Conservation (phyloP, 1,140 invertebrate genomes). For the Heliconius eleuchia region DNA sequence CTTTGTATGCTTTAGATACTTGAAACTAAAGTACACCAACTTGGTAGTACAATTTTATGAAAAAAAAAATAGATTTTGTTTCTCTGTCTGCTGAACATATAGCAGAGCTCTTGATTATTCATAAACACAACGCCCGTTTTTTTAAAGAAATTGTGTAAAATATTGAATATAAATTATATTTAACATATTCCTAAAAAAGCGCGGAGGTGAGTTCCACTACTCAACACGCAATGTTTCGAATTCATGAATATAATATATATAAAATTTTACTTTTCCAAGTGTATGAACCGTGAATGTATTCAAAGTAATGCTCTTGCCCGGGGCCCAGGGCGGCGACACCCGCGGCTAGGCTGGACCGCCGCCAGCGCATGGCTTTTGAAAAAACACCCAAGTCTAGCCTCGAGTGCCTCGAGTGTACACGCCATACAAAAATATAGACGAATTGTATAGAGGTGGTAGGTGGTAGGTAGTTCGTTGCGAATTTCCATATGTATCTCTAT, state of each 20-base stretch:
- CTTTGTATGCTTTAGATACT: too few relatives aligned
- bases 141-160: too few relatives aligned
- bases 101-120: too few relatives aligned
- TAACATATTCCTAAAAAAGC: too few relatives aligned
- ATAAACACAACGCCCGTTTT: too few relatives aligned
- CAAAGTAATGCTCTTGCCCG: slow-evolving; percentile 5
- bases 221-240: too few relatives aligned
- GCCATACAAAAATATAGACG: slow-evolving; percentile 12
- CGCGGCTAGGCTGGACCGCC: slow-evolving; percentile 15
- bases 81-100: too few relatives aligned
- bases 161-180: too few relatives aligned
- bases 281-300: slow-evolving; percentile 5
- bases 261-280: not conserved
- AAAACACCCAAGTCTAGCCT: slow-evolving; percentile 18
- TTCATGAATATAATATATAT: not conserved
- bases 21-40: too few relatives aligned
- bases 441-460: not conserved
- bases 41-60: too few relatives aligned
- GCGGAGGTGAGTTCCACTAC: too few relatives aligned
- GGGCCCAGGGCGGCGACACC: slow-evolving; percentile 18
- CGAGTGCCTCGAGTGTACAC: not conserved
- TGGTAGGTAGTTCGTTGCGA: not conserved
- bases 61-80: too few relatives aligned
- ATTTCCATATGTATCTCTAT: not conserved
- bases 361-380: slow-evolving; percentile 27